Base-by-base conservation (phyloP, 2,113 vertebrate genomes). In the Salvator merianae region DNA sequence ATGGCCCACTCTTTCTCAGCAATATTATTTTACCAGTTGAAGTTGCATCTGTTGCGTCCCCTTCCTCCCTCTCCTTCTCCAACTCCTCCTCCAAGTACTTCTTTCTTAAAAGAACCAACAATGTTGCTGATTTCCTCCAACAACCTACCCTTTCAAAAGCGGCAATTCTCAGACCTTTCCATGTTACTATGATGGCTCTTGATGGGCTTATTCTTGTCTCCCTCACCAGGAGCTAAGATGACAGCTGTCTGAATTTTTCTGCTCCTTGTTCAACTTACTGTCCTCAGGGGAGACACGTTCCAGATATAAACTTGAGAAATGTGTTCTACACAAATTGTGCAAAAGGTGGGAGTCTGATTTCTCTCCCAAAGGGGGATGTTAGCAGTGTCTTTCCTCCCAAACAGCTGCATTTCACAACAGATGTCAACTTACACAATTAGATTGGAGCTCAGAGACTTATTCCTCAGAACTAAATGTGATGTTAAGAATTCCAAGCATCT, bases 201-300 rank as follows among this genome's bases (percentile, higher is more conserved):
- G 77, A 80, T 20, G 69, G 75, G 32, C 63, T 90, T 66, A 36
- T 2, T 12, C 75, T 80, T 65, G 83, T 70, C n/a, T 85, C 77
- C 63, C 89, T 85, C 81, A 86, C 43, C 81, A 87, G 84, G 6
- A 83, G 3, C n/a, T 18, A 3, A 53, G 40, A 79, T 38, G 73
- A 87, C 91, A 90, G 79, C 82, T 88, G 77, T 30, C 72, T 72
- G 84, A 66, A 63, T 32, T 85, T 81, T 74, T 63, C 68, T 38
- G 47, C 0, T 0, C 34, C 88, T 43, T 68, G 34, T 62, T 53
- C 40, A 76, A 32, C 77, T 92, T 32, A 8, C 8, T 30, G 5
- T 3, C 86, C 86, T 90, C 30, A 0, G 34, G 72, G 75, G 84
- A 85, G 30, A 78, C 30, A 79, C 84, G 72, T 26, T 89, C 84